Evolutionary conservation across 2,113 vertebrate species (phyloP), one percentile per base, ranked within the genome.

Genomic region (Lophius piscatorius): DNA sequence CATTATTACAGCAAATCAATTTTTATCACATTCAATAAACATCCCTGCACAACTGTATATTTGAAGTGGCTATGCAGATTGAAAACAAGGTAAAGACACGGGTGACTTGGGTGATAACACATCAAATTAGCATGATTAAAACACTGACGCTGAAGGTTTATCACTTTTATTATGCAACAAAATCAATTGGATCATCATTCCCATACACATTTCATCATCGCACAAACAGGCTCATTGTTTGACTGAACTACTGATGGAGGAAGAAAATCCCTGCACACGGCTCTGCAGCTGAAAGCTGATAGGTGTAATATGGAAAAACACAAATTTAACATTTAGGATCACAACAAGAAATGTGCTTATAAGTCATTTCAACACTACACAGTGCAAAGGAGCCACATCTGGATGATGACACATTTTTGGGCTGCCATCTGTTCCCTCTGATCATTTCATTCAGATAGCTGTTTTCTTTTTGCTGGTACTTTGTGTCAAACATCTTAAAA

Each of bases 371-470:
- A 55, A 58, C 33, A 69, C 16, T 42, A 58, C 33, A 69, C 16
- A 42, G 16, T 36, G 17, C 21, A 40, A 9, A 36, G 57, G 28
- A 57, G 24, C 5, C 5, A 34, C 2, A 9, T 63, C 13, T 58
- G 40, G 16, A 49, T 54, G 42, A n/a, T 57, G 36, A 65, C 69
- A 74, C 56, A 39, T 33, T 64, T 72, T 74, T 58, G 46, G 39
- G 14, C 48, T 47, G 10, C 64, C 49, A 70, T 81, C 61, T 81
- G 77, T 75, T 76, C 28, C 62, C 71, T 26, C 50, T 41, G 62
- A 74, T 52, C 10, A 62, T 76, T 80, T 68, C 54, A 78, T 70
- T 38, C 63, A 60, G 16, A 72, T 57, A 49, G 64, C 41, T 33
- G 36, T 56, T 76, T 65, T 42, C 46, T 49, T 35, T 69, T 17